Percentiles rank a stretch among this genome's conserved stretches.
phyloP scores from a whole-genome alignment of 1,140 invertebrate genomes.

The Listronotus bonariensis region DNA sequence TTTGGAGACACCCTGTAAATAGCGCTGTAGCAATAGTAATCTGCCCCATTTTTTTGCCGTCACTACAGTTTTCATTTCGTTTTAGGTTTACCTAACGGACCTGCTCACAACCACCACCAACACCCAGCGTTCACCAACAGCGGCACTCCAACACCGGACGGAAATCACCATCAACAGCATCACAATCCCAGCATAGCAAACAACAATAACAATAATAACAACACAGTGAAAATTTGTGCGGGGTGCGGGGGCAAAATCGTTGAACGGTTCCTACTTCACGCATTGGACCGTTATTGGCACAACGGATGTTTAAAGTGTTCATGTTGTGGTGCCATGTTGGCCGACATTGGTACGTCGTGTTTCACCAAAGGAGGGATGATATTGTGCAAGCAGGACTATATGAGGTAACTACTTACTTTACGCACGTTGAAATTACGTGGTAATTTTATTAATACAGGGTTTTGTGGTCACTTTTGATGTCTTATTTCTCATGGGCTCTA shows the following conservation, averaged over 20 bases:
- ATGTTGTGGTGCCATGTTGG: slow-evolving; percentile 81
- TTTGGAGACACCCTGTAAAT: too few relatives aligned
- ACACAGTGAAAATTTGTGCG: slow-evolving; percentile 68
- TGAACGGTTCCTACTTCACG: slow-evolving; percentile 85
- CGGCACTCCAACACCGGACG: slow-evolving; percentile 54
- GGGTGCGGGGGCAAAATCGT: slow-evolving; percentile 79
- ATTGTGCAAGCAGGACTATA: slow-evolving; percentile 91
- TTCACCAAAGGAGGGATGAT: slow-evolving; percentile 91
- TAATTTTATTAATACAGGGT: too few relatives aligned
- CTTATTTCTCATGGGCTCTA: too few relatives aligned
- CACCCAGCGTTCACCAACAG: slow-evolving; percentile 50
- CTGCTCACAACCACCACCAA: slow-evolving; percentile 50
- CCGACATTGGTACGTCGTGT: slow-evolving; percentile 87
- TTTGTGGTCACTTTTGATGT: too few relatives aligned
- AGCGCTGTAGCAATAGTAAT: too few relatives aligned
- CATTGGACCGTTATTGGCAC: slow-evolving; percentile 92
- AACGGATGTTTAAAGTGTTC: slow-evolving; percentile 90
- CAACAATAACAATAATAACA: slow-evolving; percentile 63
- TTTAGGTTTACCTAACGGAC: slow-evolving; percentile 50
- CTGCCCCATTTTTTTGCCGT: too few relatives aligned
- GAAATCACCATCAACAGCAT: slow-evolving; percentile 56
- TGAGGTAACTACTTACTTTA: slow-evolving; percentile 70
- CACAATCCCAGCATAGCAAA: slow-evolving; percentile 52
- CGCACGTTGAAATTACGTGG: too few relatives aligned
- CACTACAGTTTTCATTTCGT: background rate